A percentile compares a stretch with the other conserved stretches of the same genome.
Conservation (phyloP, 2,113 vertebrate genomes). For the Oncorhynchus tshawytscha region DNA sequence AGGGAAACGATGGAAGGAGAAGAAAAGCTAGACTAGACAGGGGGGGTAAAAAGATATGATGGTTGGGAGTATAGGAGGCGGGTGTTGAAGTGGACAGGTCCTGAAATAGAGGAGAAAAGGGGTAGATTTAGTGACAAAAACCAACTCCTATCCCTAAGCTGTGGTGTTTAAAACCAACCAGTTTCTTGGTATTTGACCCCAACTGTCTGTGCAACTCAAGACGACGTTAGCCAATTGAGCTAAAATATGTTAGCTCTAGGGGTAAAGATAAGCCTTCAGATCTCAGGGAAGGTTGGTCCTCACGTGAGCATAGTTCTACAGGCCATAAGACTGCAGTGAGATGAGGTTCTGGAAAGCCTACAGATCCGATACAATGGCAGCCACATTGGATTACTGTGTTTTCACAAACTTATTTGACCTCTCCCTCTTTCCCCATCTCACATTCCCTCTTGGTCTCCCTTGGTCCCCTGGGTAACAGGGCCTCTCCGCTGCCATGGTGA, state of each 20-base stretch:
- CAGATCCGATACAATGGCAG: constrained; percentile 55
- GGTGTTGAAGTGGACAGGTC: constrained; percentile 22
- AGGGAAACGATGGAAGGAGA: neutral
- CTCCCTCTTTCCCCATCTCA: constrained; percentile 57
- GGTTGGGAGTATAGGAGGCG: constrained; percentile 23
- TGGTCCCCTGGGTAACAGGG: constrained; percentile 64
- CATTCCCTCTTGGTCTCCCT: constrained; percentile 62
- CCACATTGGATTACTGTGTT: constrained; percentile 71
- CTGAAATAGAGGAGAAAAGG: constrained; percentile 24
- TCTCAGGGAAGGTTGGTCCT: too few species aligned
- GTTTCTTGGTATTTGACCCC: too few species aligned
- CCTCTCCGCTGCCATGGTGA: constrained; percentile 67
- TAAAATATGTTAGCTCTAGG: too few species aligned
- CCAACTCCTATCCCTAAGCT: too few species aligned
- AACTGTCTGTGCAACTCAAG: too few species aligned
- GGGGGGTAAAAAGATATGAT: constrained; percentile 34
- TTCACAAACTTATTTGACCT: constrained; percentile 70
- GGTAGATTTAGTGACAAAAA: neutral
- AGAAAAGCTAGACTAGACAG: constrained; percentile 4
- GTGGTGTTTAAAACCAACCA: too few species aligned
- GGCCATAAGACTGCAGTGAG: constrained; percentile 7
- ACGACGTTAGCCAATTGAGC: too few species aligned
- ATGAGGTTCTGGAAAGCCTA: constrained; percentile 5
- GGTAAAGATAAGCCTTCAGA: too few species aligned
- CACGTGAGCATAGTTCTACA: constrained; percentile 20